Evolutionary conservation across 37 sponge, comb jelly and placozoan species (phyloP).

Genomic region (Corticium candelabrum): DNA sequence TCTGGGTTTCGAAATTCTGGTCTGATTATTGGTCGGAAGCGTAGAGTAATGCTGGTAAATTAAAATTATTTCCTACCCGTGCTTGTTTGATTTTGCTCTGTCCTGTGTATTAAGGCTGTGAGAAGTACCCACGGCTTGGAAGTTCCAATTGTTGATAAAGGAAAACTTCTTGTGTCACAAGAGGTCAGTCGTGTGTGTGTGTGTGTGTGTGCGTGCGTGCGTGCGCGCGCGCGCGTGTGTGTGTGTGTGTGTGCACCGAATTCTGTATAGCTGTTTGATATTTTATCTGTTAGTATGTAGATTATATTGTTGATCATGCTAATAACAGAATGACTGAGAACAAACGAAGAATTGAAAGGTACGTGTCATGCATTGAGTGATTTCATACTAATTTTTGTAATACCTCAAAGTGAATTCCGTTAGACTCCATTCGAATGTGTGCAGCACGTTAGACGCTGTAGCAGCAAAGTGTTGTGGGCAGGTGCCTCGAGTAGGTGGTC

Average conservation of each 20-base stretch:
- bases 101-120: slow-evolving; percentile 41
- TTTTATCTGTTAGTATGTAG: slow-evolving; percentile 44
- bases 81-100: not conserved
- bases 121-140: slow-evolving; percentile 64
- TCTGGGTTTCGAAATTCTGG: slow-evolving; percentile 84
- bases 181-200: slow-evolving; percentile 24
- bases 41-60: slow-evolving; percentile 57
- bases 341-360: slow-evolving; percentile 43
- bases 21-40: slow-evolving; percentile 53
- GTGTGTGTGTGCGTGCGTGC: not conserved
- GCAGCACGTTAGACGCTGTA: too few relatives aligned
- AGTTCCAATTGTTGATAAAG: slow-evolving; percentile 44
- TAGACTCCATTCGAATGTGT: too few relatives aligned
- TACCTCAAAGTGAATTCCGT: too few relatives aligned
- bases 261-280: too few relatives aligned
- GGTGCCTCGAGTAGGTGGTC: too few relatives aligned
- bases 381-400: too few relatives aligned
- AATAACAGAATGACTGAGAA: slow-evolving; percentile 61
- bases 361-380: too few relatives aligned
- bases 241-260: not conserved
- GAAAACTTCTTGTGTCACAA: slow-evolving; percentile 32
- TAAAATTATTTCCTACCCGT: not conserved
- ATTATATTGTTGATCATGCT: slow-evolving; percentile 41
- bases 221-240: too few relatives aligned
- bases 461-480: too few relatives aligned